phyloP scores from a whole-genome alignment of 2,888 invertebrate species.

The Amblyjoppa fuscipennis region DNA sequence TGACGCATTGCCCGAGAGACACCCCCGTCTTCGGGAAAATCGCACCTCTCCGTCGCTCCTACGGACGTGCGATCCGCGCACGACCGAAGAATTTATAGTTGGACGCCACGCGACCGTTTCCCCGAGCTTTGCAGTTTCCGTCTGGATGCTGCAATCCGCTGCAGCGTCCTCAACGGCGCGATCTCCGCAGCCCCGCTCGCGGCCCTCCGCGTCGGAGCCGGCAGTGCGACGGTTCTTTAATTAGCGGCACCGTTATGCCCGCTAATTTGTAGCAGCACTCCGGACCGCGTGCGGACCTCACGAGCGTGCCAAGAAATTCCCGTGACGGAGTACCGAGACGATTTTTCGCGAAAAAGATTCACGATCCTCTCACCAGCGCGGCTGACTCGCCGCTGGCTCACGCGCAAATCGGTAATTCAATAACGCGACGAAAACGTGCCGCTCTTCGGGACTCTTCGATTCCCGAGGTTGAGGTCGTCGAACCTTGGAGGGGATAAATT shows the following conservation, averaged over 20 bases:
- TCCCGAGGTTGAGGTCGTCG: not conserved
- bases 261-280: slow-evolving; percentile 68
- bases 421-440: not conserved
- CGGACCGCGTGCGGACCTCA: slow-evolving; percentile 29
- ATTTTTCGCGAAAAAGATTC: slow-evolving; percentile 52
- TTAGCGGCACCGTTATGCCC: slow-evolving; percentile 68
- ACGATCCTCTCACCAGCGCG: slow-evolving; percentile 21
- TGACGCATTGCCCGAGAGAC: slow-evolving; percentile 64
- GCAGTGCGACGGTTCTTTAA: slow-evolving; percentile 63
- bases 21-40: slow-evolving; percentile 45
- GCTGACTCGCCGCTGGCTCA: not conserved
- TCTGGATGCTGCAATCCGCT: slow-evolving; percentile 13
- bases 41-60: slow-evolving; percentile 23
- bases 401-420: not conserved
- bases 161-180: slow-evolving; percentile 28
- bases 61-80: not conserved
- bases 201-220: slow-evolving; percentile 27
- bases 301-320: slow-evolving; percentile 62
- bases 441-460: not conserved
- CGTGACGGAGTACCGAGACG: slow-evolving; percentile 22
- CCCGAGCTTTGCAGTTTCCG: slow-evolving; percentile 38
- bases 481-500: not conserved
- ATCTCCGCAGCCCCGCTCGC: slow-evolving; percentile 13
- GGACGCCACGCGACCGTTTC: slow-evolving; percentile 30
- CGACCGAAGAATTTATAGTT: slow-evolving; percentile 59